phyloP scores from a whole-genome alignment of 2,113 vertebrate genomes.

The Lophura nycthemera region DNA sequence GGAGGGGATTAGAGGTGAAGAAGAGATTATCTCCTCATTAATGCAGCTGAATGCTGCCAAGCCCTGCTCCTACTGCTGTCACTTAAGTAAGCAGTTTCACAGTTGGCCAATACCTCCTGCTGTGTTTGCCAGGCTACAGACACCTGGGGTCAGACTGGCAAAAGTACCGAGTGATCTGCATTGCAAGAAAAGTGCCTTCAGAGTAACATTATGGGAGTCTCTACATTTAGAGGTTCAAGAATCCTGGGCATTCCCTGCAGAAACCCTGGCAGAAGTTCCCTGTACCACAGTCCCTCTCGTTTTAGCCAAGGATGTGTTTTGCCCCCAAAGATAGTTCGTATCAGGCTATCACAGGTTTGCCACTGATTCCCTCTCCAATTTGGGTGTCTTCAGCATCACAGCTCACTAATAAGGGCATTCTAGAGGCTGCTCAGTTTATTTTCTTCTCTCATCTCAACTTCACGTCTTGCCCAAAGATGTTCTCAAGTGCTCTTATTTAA shows the following conservation, averaged over 20 bases:
- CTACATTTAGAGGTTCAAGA: background rate
- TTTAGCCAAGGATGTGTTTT: background rate
- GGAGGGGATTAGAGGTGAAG: constrained; percentile 39
- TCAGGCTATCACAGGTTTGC: background rate
- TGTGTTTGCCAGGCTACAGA: constrained; percentile 26
- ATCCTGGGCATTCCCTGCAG: background rate
- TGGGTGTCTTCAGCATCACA: background rate
- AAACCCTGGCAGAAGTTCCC: background rate
- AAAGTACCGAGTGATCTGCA: background rate
- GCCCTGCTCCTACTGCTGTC: background rate
- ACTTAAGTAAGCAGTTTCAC: constrained; percentile 50
- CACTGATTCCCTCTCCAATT: background rate
- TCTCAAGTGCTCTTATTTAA: background rate
- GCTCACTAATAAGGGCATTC: background rate
- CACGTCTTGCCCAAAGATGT: background rate
- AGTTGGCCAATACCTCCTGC: constrained; percentile 14
- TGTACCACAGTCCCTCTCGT: background rate
- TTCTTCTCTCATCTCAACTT: background rate
- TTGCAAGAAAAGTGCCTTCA: constrained; percentile 31
- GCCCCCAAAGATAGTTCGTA: background rate
- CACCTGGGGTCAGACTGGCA: constrained; percentile 39
- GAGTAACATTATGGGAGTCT: background rate
- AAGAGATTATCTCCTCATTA: constrained; percentile 43
- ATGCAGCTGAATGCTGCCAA: background rate
- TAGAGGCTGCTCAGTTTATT: background rate